Base-by-base conservation (phyloP, 2,888 invertebrate genomes). In the Beris chalybata region DNA sequence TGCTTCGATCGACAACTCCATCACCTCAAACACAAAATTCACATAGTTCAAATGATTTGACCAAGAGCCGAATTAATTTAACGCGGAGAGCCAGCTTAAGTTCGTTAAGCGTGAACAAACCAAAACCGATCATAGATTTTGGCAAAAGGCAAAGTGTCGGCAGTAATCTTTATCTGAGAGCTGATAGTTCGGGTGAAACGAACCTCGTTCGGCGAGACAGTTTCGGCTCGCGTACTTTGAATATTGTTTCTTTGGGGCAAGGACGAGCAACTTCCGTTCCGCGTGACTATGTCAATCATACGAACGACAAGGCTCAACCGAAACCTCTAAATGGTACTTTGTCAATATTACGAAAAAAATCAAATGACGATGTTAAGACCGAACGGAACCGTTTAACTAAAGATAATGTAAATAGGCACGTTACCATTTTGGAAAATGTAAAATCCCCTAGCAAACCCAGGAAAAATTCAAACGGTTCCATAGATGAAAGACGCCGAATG, bases 11-110 rank as follows among this genome's bases (percentile, higher is more conserved):
- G 65, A 43, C 50, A 11, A 59, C 59, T 48, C 50, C 61, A 38
- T 50, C 61, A 13, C 38, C 38, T 5, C 87, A 87, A 72, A 83
- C 84, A 0, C 78, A 83, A 69, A 84, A 83, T 71, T 82, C 82
- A 11, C 78, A 81, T 70, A 82, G 82, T n/a, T 81, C 30, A 3
- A 64, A 43, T 43, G 53, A 54, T 32, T 13, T n/a, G 11, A 43
- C 44, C 13, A 64, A 64, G 53, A 50, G 15, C 4, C 45, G 53
- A 32, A 45, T 53, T 6, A 64, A 53, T 54, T 31, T 64, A 22
- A 44, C 54, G 29, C 43, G 64, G 12, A 12, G 64, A 45, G 53
- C 64, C 15, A 64, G 64, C 22, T 13, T 53, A 30, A 64, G 43
- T 12, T 64, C 64, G 9, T 15, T 64, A 11, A 52, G 43, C 12